Conservation (phyloP, 2,113 vertebrate genomes). For the Pollachius pollachius region DNA sequence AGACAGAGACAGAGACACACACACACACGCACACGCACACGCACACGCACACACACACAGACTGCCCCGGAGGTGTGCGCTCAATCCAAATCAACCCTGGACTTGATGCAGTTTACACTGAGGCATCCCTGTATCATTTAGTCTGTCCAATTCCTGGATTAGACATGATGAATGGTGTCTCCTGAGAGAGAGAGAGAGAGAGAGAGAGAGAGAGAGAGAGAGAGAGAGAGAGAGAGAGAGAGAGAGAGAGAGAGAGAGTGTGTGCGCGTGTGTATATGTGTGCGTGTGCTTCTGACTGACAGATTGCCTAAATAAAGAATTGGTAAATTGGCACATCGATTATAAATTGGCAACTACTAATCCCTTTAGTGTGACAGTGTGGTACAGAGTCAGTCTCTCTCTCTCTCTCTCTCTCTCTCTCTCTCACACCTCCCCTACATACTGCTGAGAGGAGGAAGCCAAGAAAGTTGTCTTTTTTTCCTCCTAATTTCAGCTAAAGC, state of each 20-base stretch:
- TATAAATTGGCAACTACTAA: not conserved
- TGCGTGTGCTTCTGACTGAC: slow-evolving; percentile 1
- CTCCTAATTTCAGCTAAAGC: too few species aligned
- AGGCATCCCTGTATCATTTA: slow-evolving; percentile 43
- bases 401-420: not conserved
- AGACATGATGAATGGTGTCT: slow-evolving; percentile 41
- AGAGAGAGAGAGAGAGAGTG: not conserved
- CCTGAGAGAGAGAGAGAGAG: slow-evolving; percentile 3
- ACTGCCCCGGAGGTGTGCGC: slow-evolving; percentile 10
- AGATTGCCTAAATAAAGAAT: not conserved
- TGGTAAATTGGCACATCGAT: not conserved
- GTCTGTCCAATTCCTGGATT: slow-evolving; percentile 29
- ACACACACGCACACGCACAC: slow-evolving; percentile 4
- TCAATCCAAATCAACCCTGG: slow-evolving; percentile 37
- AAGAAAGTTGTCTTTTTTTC: too few species aligned
- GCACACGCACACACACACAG: slow-evolving; percentile 6
- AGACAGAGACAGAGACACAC: not conserved
- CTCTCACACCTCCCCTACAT: not conserved
- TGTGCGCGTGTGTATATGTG: not conserved
- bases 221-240: slow-evolving; percentile 4
- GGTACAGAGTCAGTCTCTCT: not conserved
- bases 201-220: slow-evolving; percentile 4
- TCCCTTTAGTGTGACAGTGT: not conserved
- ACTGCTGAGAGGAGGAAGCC: not conserved
- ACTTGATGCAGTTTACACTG: slow-evolving; percentile 46